phyloP scores from a whole-genome alignment of 2,113 vertebrate species.

The Climacteris rufus region DNA sequence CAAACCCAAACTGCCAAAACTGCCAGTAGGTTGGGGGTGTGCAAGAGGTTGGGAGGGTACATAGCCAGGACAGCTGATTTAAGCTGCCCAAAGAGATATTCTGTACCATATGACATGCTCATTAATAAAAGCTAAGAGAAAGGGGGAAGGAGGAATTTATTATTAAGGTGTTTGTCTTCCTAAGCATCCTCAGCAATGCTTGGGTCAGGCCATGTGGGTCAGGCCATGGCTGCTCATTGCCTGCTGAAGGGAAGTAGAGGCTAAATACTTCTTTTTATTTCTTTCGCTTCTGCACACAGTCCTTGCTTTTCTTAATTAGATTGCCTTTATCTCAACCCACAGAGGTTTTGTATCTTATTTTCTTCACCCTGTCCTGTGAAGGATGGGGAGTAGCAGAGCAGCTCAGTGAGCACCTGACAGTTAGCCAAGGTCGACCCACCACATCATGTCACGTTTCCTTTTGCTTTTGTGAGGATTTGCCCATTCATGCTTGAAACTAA shows the following conservation, averaged over 20 bases:
- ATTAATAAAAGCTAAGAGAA: neutral
- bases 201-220: neutral
- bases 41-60: neutral
- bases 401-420: neutral
- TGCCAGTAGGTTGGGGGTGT: neutral
- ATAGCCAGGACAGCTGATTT: neutral
- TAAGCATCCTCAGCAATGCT: accelerated
- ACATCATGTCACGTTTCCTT: neutral
- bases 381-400: neutral
- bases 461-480: neutral
- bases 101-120: accelerated
- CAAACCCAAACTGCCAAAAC: neutral
- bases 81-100: neutral
- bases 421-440: neutral
- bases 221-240: neutral
- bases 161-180: neutral
- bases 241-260: neutral
- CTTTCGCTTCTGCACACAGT: neutral
- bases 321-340: neutral
- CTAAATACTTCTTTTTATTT: neutral
- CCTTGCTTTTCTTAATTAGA: neutral
- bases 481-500: neutral
- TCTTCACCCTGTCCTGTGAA: neutral
- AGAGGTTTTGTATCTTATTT: neutral
- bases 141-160: accelerated